Conservation (phyloP, 2,797 vertebrate species). For the Danio aesculapii region DNA sequence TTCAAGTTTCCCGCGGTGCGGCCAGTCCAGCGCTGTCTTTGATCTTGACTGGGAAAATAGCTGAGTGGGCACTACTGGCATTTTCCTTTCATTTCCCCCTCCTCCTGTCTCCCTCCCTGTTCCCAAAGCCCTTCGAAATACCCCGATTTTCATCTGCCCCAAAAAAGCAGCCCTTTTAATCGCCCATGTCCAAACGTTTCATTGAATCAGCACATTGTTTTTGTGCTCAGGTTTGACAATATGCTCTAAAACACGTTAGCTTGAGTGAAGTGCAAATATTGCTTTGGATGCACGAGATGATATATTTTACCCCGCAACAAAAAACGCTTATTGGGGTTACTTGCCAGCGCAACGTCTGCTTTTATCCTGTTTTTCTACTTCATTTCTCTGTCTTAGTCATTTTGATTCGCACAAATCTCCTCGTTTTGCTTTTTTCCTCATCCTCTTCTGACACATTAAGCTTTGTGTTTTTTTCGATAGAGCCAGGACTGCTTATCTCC, state of each 20-base stretch:
- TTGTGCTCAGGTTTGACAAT: slow-evolving; percentile 65
- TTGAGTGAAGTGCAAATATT: slow-evolving; percentile 47
- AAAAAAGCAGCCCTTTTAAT: slow-evolving; percentile 73
- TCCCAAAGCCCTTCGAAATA: slow-evolving; percentile 76
- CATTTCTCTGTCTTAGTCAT: slow-evolving; percentile 27
- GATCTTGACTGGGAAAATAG: slow-evolving; percentile 83
- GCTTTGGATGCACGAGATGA: slow-evolving; percentile 7
- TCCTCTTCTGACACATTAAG: slow-evolving; percentile 55
- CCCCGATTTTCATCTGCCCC: slow-evolving; percentile 83
- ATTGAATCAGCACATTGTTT: slow-evolving; percentile 72
- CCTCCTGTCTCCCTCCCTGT: slow-evolving; percentile 58
- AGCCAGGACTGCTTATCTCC: slow-evolving; percentile 64
- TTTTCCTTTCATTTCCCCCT: slow-evolving; percentile 84
- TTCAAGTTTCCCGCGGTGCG: slow-evolving; percentile 85
- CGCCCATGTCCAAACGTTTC: slow-evolving; percentile 70
- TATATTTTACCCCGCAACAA: slow-evolving; percentile 39
- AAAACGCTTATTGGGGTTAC: slow-evolving; percentile 50
- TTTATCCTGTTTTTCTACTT: slow-evolving; percentile 28
- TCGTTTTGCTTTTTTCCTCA: slow-evolving; percentile 52
- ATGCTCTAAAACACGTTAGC: slow-evolving; percentile 59
- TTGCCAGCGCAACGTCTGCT: not conserved
- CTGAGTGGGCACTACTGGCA: slow-evolving; percentile 82
- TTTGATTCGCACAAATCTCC: slow-evolving; percentile 46
- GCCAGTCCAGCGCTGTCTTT: slow-evolving; percentile 78
- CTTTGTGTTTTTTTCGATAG: slow-evolving; percentile 56